A percentile compares a stretch with the other conserved stretches of the same genome.
phyloP scores from a whole-genome alignment of 2,888 invertebrate species.

The Glyphotaelius pellucidus region DNA sequence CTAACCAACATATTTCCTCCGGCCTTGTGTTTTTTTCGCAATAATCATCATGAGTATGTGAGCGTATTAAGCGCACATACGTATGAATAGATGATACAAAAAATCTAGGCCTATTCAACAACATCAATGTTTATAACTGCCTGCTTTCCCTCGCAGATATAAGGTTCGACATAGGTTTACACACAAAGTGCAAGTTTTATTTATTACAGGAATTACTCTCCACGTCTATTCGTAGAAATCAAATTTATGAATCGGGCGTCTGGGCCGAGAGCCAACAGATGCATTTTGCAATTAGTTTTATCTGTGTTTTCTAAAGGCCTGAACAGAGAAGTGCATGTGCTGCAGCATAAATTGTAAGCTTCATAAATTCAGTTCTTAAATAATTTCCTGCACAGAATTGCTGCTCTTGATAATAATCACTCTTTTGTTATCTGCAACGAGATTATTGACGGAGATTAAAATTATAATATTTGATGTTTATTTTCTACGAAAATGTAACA shows the following conservation, averaged over 20 bases:
- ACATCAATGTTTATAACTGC: background rate
- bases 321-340: conserved; percentile 15
- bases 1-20: background rate
- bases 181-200: background rate
- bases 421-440: background rate
- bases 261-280: conserved; percentile 28
- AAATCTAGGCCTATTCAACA: background rate
- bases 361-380: background rate
- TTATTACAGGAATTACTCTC: background rate
- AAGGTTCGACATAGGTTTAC: background rate
- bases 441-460: background rate
- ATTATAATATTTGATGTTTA: background rate
- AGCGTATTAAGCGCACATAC: no score
- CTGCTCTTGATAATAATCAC: background rate
- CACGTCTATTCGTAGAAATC: conserved; percentile 40
- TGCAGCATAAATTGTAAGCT: background rate
- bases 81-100: no score
- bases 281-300: conserved; percentile 44
- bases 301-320: conserved; percentile 26
- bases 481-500: background rate
- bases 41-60: no score
- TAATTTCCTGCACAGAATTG: background rate
- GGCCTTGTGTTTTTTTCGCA: background rate
- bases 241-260: conserved; percentile 35
- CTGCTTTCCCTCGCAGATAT: background rate